These are phyloP conservation scores for Anastatus disparis DNA, from an alignment of 1,140 invertebrate species.

Conservation along the genomic window DNA sequence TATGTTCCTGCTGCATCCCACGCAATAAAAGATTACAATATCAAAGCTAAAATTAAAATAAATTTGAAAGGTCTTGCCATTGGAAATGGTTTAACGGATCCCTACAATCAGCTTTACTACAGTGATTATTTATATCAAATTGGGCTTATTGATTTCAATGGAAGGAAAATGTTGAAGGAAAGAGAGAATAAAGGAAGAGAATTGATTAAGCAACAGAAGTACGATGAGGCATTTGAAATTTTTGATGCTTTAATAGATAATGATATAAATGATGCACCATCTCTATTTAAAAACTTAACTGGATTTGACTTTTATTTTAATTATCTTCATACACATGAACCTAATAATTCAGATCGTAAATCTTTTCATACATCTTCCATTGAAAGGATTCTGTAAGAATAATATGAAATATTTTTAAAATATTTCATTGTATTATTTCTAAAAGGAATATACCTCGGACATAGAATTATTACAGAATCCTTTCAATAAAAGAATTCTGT, in stretches of 20 bases:
- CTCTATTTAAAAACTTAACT: slow-evolving; percentile 83
- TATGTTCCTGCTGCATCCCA: slow-evolving; percentile 84
- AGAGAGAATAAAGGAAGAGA: slow-evolving; percentile 70
- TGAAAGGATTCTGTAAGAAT: slow-evolving; percentile 69
- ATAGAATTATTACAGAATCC: no score
- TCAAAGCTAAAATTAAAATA: slow-evolving; percentile 70
- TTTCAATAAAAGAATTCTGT: no score
- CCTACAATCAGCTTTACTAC: slow-evolving; percentile 81
- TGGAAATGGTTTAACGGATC: slow-evolving; percentile 87
- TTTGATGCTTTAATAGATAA: slow-evolving; percentile 74
- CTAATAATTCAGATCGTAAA: slow-evolving; percentile 66
- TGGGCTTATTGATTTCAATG: slow-evolving; percentile 79
- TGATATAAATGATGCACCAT: no score
- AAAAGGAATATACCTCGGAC: slow-evolving; percentile 71
- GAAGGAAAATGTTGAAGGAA: slow-evolving; percentile 70
- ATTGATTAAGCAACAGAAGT: slow-evolving; percentile 73
- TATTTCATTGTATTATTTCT: slow-evolving; percentile 85
- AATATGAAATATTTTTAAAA: slow-evolving; percentile 77
- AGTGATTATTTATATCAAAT: slow-evolving; percentile 85
- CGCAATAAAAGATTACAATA: slow-evolving; percentile 78
- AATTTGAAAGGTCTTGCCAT: slow-evolving; percentile 82
- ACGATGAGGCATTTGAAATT: slow-evolving; percentile 73
- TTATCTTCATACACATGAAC: slow-evolving; percentile 73
- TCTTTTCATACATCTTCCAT: slow-evolving; percentile 71
- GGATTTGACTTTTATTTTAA: slow-evolving; percentile 85